Base-by-base conservation (phyloP, 1,140 invertebrate genomes). In the Ditylenchus dipsaci region DNA sequence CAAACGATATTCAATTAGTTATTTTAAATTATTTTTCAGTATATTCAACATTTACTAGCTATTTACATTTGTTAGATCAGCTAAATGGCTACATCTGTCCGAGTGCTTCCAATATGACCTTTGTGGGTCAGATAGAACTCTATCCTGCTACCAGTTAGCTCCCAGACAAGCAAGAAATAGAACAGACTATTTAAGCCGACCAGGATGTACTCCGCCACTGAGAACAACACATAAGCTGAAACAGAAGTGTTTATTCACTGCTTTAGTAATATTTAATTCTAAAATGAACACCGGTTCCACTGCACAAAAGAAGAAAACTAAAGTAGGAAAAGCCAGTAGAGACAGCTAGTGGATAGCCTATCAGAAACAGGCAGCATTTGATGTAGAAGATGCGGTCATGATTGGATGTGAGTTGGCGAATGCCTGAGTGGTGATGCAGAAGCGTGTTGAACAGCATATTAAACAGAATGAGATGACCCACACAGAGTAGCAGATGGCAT, bases 401-500 rank as follows among this genome's bases (percentile, higher is more conserved):
- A 75, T 80, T 62, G 59, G 62, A 29, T 23, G 45, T 65, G 13
- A 76, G 43, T 30, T 78, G 56, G 19, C 67, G 29, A 21, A 76
- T 69, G 9, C 80, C 79, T 30, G 81, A 77, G 53, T 69, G 76
- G 56, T 79, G 68, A 42, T 80, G 78, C 5, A 81, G 58, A 42
- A 81, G 72, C 0, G 68, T 66, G 47, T 82, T 82, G 60, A 82
- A 76, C 5, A 82, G 68, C 74, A 81, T 81, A 45, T 81, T 81
- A 61, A 82, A 53, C 74, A 77, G 63, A 81, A 78, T 13, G 58
- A 53, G 49, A 75, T 76, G 1, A 81, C 68, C 81, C 81, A 82
- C 3, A 82, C 61, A 9, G 70, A 67, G 49, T 77, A 81, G 23
- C 47, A 71, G 43, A 75, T 33, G 9, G 80, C 77, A 60, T 81